Conservation (phyloP, 2,888 invertebrate genomes). For the Gastracanthus pulcherrimus region DNA sequence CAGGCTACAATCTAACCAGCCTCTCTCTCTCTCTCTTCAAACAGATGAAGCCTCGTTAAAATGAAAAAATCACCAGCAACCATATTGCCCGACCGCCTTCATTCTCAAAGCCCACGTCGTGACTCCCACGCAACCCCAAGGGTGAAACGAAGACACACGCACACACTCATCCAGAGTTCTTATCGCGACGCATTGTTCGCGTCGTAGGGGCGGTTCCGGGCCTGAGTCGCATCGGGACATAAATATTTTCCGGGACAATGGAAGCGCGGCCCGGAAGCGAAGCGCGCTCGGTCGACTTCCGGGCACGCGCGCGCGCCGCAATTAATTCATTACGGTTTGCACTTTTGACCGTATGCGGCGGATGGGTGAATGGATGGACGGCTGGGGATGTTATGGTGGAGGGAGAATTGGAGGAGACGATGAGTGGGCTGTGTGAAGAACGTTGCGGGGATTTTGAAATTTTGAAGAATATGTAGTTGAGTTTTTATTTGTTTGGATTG, state of each 20-base stretch:
- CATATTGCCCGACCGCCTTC: too few species aligned
- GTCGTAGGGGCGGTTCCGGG: not conserved
- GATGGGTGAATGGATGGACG: not conserved
- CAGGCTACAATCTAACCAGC: too few species aligned
- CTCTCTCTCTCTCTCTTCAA: too few species aligned
- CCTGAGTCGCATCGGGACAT: constrained; percentile 62
- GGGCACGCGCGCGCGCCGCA: constrained; percentile 73
- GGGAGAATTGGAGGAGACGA: too few species aligned
- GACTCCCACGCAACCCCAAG: not conserved
- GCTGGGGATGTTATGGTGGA: not conserved
- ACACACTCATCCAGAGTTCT: not conserved
- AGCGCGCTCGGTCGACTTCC: constrained; percentile 70
- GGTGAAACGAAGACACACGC: not conserved
- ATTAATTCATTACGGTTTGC: constrained; percentile 75
- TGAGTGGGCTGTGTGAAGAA: too few species aligned
- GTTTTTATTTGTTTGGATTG: too few species aligned
- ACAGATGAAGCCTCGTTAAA: too few species aligned
- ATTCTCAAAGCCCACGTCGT: too few species aligned
- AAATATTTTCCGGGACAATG: constrained; percentile 74
- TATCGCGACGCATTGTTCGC: constrained; percentile 28
- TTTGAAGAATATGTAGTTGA: too few species aligned
- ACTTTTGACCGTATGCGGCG: constrained; percentile 4
- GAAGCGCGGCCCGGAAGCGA: constrained; percentile 63
- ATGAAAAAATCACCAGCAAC: too few species aligned
- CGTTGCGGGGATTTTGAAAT: too few species aligned